Conservation (phyloP, 2,888 invertebrate genomes). For the Alloscopus bannaensis region DNA sequence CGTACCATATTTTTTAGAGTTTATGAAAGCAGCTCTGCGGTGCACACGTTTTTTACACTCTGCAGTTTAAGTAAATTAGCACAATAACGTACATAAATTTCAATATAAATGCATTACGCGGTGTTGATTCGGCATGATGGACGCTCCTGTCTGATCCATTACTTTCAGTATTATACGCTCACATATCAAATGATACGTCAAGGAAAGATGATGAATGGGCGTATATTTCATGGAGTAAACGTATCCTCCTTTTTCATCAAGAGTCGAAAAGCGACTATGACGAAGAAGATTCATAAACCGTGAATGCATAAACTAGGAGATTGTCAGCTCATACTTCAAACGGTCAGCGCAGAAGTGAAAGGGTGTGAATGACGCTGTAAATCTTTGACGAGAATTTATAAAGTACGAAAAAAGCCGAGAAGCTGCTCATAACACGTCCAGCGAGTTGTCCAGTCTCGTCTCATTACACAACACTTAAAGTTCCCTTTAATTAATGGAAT, state of each 20-base stretch:
- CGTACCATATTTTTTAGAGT: not conserved
- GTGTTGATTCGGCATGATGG: too few species aligned
- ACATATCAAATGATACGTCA: slow-evolving; percentile 61
- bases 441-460: not conserved
- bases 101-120: slow-evolving; percentile 3
- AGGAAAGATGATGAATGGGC: slow-evolving; percentile 62
- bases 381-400: too few species aligned
- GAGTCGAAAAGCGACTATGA: slow-evolving; percentile 11
- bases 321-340: too few species aligned
- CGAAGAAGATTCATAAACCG: too few species aligned
- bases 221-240: slow-evolving; percentile 53
- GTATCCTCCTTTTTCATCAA: slow-evolving; percentile 25
- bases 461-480: not conserved
- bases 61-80: slow-evolving; percentile 1
- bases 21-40: not conserved
- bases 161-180: too few species aligned
- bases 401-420: too few species aligned
- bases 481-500: not conserved
- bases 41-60: not conserved
- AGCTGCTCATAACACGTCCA: not conserved
- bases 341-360: too few species aligned
- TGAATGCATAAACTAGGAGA: slow-evolving; percentile 35
- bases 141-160: too few species aligned
- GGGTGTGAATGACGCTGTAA: too few species aligned
- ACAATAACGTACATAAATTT: slow-evolving; percentile 15